Evolutionary conservation across 2,888 invertebrate genomes (phyloP), one percentile per base, ranked within the genome.

Genomic region (Mythimna impura): DNA sequence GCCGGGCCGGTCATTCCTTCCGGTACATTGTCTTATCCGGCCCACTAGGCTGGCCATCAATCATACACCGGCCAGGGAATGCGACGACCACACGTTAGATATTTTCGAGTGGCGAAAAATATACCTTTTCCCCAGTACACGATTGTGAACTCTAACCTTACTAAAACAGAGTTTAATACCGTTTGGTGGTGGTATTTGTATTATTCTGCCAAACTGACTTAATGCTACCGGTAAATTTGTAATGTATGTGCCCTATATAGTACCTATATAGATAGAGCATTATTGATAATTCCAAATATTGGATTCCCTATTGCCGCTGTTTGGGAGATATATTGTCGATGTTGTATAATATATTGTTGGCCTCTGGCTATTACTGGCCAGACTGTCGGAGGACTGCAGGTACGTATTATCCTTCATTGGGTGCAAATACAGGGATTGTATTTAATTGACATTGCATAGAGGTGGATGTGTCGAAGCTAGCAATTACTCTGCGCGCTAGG

Each of bases 21-120:
- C 93, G 92, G 92, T 87, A 91, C 92, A 93, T 94, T 93, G 94
- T 94, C 93, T 94, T 92, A 92, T 92, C 92, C 94, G 91, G 90
- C 75, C 88, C 86, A 86, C 85, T 84, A 86, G 86, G 83, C 80
- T 86, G 86, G 86, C 83, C 89, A 92, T 94, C 93, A 89, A 91
- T 91, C 91, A 91, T 91, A 85, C 71, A 69, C 80, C 78, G 87
- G 83, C 77, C 76, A 77, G 77, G 79, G 85, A 85, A 81, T 80
- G 81, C 75, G 85, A 82, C 82, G 82, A 81, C 84, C 76, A 84
- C 82, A 83, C 72, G 81, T 69, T 79, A 63, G 72, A 81, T 78
- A 86, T 87, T 81, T 86, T 84, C 82, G 81, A 81, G 81, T 78
- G 78, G 71, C 66, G 82, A 84, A 85, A 84, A 86, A 86, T 80